These are phyloP conservation scores for Drosophila repletoides DNA, from an alignment of 1,140 invertebrate species.

Conservation along the genomic window DNA sequence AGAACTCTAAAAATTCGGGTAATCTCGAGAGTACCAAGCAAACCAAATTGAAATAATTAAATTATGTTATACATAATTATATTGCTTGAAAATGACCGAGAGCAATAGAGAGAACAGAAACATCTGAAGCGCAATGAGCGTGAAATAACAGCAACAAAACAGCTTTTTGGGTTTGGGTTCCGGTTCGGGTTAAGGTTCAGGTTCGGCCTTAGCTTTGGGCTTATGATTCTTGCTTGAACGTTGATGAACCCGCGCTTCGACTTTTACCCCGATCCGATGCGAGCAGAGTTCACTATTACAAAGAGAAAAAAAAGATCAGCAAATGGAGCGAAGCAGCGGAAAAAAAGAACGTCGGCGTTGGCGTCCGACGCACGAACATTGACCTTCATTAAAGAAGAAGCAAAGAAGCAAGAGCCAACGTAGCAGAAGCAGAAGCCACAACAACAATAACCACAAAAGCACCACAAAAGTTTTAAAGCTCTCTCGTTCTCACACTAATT, in stretches of 20 bases:
- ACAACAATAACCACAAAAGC: not conserved
- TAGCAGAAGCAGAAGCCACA: constrained; percentile 27
- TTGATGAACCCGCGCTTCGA: constrained; percentile 38
- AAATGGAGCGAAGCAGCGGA: constrained; percentile 43
- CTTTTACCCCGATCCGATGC: constrained; percentile 18
- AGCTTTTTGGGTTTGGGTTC: constrained; percentile 17
- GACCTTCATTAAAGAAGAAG: constrained; percentile 77
- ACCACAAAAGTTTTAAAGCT: constrained; percentile 30
- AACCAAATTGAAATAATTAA: constrained; percentile 65
- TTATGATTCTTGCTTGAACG: constrained; percentile 9
- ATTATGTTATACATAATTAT: constrained; percentile 62
- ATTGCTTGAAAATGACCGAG: constrained; percentile 6
- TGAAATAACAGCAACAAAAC: constrained; percentile 57
- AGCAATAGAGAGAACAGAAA: constrained; percentile 10
- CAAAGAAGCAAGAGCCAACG: constrained; percentile 40
- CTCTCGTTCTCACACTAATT: constrained; percentile 28
- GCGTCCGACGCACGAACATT: constrained; percentile 65
- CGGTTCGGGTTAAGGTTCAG: constrained; percentile 4
- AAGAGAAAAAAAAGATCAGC: constrained; percentile 21
- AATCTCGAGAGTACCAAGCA: constrained; percentile 27
- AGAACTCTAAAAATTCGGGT: not conserved
- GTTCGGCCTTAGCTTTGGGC: constrained; percentile 5
- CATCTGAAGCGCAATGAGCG: constrained; percentile 44
- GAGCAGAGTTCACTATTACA: constrained; percentile 24
- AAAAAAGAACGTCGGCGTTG: constrained; percentile 26